Base-by-base conservation (phyloP, 2,888 invertebrate species). In the Priocnemis perturbator region DNA sequence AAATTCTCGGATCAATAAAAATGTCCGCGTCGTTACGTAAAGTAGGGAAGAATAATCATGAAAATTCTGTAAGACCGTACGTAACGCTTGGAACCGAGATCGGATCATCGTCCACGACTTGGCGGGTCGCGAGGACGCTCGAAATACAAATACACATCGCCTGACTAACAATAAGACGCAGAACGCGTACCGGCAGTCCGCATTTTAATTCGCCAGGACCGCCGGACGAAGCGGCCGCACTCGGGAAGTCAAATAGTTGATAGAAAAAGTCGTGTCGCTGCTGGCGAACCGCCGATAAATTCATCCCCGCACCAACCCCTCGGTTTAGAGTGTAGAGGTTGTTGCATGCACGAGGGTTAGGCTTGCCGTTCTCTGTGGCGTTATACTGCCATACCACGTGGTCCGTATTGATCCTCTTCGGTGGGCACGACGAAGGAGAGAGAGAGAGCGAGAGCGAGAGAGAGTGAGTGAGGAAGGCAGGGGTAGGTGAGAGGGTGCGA, bases 331-430 rank as follows among this genome's bases (percentile, higher is more conserved):
- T 73, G 71, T 69, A 76, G n/a, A n/a, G 73, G 71, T 79, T 79
- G 79, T 79, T 80, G 79, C 79, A 81, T 78, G 73, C 81, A 78
- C 73, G 74, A 81, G 74, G 73, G 81, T 81, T 78, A 76, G 78
- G 64, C 67, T 64, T 61, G 68, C 20, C 69, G 74, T 78, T 81
- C 72, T 78, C 69, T 52, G 79, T 77, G 77, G 84, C 84, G 85
- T 83, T 83, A n/a, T n/a, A 83, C 84, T 78, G 80, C 81, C 76
- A 76, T 80, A 87, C 88, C 88, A 88, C 88, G 88, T 88, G 88
- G 87, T 81, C 75, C 82, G 88, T 88, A 88, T 88, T 88, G 88
- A 88, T 88, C 88, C 84, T 79, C 81, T 84, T 85, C 81, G 83
- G 82, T 81, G 79, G 72, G 78, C 74, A 79, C 79, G 81, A 82